These are phyloP conservation scores for Dipodomys merriami DNA, from an alignment of 2,113 vertebrate genomes.

Conservation along the genomic window DNA sequence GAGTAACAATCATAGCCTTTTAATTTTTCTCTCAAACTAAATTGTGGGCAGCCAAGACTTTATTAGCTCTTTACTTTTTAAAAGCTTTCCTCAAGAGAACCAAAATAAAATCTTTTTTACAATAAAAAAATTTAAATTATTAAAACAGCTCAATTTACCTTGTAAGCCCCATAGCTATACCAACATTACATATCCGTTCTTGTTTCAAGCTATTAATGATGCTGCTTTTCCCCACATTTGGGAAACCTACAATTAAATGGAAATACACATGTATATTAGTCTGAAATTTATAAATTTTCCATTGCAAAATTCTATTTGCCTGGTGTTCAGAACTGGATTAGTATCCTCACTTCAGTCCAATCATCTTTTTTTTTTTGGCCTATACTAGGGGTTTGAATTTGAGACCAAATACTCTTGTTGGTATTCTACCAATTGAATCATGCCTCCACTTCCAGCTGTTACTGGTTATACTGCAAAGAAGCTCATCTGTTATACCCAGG, in stretches of 20 bases:
- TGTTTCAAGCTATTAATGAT: conserved; percentile 96
- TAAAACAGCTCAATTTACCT: conserved; percentile 86
- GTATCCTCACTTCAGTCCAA: conserved; percentile 80
- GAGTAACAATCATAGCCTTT: not conserved
- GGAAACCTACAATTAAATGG: conserved; percentile 89
- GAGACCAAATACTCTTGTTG: too few relatives aligned
- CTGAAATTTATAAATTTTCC: not conserved
- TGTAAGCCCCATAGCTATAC: conserved; percentile 91
- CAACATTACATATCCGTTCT: conserved; percentile 88
- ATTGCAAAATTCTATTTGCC: not conserved
- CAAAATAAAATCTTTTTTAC: conserved; percentile 8
- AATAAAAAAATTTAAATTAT: not conserved
- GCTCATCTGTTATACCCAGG: too few relatives aligned
- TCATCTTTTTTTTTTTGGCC: not conserved
- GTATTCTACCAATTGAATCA: too few relatives aligned
- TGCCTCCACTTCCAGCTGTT: too few relatives aligned
- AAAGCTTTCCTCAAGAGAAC: not conserved
- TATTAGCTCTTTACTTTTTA: not conserved
- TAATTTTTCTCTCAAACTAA: conserved; percentile 7
- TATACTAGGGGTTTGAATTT: not conserved
- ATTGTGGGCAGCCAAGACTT: not conserved
- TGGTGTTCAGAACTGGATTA: conserved; percentile 83
- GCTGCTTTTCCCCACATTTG: conserved; percentile 98
- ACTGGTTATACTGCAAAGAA: too few relatives aligned
- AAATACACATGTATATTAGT: not conserved